phyloP scores from a whole-genome alignment of 2,797 vertebrate species.

The Sciaenops ocellatus region DNA sequence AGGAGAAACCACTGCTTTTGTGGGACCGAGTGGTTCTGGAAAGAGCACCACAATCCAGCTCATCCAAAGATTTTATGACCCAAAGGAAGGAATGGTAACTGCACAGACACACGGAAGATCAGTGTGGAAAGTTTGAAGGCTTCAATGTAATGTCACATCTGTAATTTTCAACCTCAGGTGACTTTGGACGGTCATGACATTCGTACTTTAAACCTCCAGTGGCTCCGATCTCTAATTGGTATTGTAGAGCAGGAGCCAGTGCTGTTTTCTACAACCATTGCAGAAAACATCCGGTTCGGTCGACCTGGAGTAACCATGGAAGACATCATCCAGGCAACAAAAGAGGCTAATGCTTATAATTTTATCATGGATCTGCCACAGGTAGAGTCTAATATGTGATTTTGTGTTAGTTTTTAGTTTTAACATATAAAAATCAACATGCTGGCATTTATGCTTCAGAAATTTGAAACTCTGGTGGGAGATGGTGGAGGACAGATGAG shows the following conservation, averaged over 20 bases:
- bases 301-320: conserved; percentile 80
- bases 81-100: conserved; percentile 84
- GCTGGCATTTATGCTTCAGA: conserved; percentile 62
- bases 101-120: neutral
- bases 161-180: conserved; percentile 72
- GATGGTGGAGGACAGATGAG: conserved; percentile 90
- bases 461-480: conserved; percentile 87
- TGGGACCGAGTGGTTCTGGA: conserved; percentile 87
- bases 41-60: conserved; percentile 87
- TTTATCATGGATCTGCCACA: conserved; percentile 88
- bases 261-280: conserved; percentile 86
- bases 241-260: conserved; percentile 88
- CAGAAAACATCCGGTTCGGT: conserved; percentile 86
- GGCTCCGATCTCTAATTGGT: conserved; percentile 87
- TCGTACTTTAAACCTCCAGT: conserved; percentile 84
- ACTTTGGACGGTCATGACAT: conserved; percentile 87
- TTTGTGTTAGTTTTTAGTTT: neutral
- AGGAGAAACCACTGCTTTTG: conserved; percentile 87
- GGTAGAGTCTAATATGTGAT: conserved; percentile 63
- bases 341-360: conserved; percentile 86
- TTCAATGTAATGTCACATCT: neutral
- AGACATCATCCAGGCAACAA: conserved; percentile 83
- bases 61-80: conserved; percentile 88
- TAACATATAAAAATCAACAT: neutral
- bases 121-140: neutral